phyloP scores from a whole-genome alignment of 2,113 vertebrate species.

The Budorcas taxicolor region DNA sequence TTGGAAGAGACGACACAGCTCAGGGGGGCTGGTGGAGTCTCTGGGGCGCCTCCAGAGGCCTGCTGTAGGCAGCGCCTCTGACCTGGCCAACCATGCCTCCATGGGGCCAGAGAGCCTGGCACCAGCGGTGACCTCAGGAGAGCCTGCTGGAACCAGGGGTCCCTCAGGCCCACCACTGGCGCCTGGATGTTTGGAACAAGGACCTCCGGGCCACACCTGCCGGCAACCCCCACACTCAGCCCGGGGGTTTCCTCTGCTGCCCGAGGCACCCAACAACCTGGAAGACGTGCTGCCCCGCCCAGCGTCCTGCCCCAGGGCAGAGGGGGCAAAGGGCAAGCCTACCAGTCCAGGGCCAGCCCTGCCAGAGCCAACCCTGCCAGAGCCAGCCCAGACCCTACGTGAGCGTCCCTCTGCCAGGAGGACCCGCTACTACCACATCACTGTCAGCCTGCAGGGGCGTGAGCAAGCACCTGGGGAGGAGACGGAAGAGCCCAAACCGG shows the following conservation, averaged over 20 bases:
- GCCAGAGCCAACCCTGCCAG: neutral
- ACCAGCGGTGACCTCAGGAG: neutral
- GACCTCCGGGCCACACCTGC: neutral
- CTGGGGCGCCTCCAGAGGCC: slow-evolving; percentile 69
- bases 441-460: slow-evolving; percentile 56
- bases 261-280: neutral
- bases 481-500: slow-evolving; percentile 74
- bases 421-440: slow-evolving; percentile 67
- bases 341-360: neutral
- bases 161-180: neutral
- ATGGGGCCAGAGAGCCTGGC: fast-evolving
- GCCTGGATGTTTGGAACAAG: neutral
- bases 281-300: slow-evolving; percentile 1
- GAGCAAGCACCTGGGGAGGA: slow-evolving; percentile 30
- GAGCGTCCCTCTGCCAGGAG: neutral
- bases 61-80: slow-evolving; percentile 67
- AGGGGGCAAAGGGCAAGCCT: slow-evolving; percentile 54
- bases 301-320: neutral
- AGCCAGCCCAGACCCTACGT: neutral
- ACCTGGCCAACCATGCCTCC: slow-evolving; percentile 39
- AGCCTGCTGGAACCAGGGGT: neutral
- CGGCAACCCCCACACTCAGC: neutral
- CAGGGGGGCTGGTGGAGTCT: neutral
- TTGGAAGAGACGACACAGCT: neutral
- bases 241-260: neutral